Conservation (phyloP, 1,140 invertebrate genomes). For the Araneus ventricosus region DNA sequence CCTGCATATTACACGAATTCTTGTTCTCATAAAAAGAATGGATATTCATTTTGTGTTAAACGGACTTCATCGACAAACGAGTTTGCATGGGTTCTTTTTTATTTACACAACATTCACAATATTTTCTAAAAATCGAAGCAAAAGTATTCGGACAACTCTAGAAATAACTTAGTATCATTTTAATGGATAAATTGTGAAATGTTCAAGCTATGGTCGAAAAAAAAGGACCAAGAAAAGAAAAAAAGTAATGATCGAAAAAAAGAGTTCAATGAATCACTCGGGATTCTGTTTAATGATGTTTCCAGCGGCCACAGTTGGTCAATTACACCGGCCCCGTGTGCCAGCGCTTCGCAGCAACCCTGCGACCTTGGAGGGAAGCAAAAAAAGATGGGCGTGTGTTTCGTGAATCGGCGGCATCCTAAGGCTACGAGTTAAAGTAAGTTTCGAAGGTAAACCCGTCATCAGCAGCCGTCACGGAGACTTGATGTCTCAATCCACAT, state of each 20-base stretch:
- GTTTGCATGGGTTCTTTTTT: too few relatives aligned
- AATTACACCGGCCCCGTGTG: neutral
- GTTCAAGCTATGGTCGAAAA: neutral
- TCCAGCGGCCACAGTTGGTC: neutral
- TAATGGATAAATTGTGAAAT: neutral
- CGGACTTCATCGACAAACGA: too few relatives aligned
- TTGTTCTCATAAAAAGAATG: too few relatives aligned
- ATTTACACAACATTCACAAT: too few relatives aligned
- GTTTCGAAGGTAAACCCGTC: slow-evolving; percentile 38
- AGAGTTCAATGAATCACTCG: neutral
- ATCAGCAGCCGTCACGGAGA: slow-evolving; percentile 54
- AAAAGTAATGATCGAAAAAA: neutral
- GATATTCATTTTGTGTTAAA: too few relatives aligned
- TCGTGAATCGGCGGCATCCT: slow-evolving; percentile 46
- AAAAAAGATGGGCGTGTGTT: slow-evolving; percentile 30
- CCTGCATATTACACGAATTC: too few relatives aligned
- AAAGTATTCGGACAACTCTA: neutral
- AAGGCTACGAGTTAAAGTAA: slow-evolving; percentile 46
- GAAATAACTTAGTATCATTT: neutral
- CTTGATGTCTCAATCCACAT: slow-evolving; percentile 53
- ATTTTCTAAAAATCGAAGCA: neutral
- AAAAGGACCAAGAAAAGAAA: neutral
- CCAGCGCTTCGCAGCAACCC: neutral
- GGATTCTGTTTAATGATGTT: neutral
- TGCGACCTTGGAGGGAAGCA: slow-evolving; percentile 24